Evolutionary conservation across 2,888 invertebrate species (phyloP), one percentile per base, ranked within the genome.

Genomic region (Brenthis ino): DNA sequence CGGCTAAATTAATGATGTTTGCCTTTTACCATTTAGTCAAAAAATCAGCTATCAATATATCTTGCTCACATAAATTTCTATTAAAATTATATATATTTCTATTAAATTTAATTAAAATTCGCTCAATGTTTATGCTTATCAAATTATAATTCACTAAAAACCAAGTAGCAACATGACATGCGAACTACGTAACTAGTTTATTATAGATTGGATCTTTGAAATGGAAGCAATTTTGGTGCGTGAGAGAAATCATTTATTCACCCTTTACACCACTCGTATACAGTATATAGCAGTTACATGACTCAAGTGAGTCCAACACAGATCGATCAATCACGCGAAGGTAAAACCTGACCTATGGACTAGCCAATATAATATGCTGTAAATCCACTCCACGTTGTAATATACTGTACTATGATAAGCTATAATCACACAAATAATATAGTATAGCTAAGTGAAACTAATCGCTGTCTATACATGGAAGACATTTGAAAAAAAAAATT

Each of bases 251-350:
- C 65, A 68, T 71, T 71, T 68, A 71, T 71, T 50, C 43, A 63
- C 55, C 55, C 58, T 56, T 65, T 50, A 64, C 54, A 63, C 50
- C 51, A 65, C 55, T 58, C 12, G 33, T 63, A 16, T 61, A 48
- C 33, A 51, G 55, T 56, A n/a, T 61, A 60, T 47, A 20, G 50
- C 28, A 57, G 24, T 47, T 57, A 67, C 64, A 64, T 56, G 67
- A 65, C 65, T 67, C 57, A 61, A 64, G 67, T 54, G 33, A 65
- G 57, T 53, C 11, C 67, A 56, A 63, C 51, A 56, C 55, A 67
- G 68, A 74, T 70, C 70, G 65, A 74, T 74, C 73, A 70, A 74
- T 74, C 73, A 70, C 65, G 68, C 72, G 61, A 74, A 43, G 66
- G 56, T 28, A 54, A 51, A 57, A 64, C 68, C 64, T 64, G 69